Percentiles rank a stretch among this genome's conserved stretches.
These are phyloP conservation scores for Craseonycteris thonglongyai DNA, from an alignment of 2,113 vertebrate species.

Conservation along the genomic window DNA sequence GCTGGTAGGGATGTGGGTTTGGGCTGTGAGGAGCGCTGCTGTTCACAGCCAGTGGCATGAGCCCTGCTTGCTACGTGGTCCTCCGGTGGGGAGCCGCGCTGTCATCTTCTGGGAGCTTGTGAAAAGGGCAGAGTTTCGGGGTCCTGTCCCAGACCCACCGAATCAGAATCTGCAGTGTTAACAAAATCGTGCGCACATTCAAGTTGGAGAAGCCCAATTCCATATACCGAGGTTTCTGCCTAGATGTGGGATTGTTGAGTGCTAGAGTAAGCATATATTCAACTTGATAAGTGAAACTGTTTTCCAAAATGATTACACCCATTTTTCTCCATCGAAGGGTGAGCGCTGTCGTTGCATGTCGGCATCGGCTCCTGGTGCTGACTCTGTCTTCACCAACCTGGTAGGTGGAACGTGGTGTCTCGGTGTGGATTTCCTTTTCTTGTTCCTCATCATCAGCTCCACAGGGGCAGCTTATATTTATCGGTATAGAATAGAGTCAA, in stretches of 20 bases:
- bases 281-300: neutral
- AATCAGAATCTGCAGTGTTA: neutral
- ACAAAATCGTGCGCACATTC: rapidly evolving
- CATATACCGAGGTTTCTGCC: rapidly evolving
- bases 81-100: neutral
- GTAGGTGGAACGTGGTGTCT: neutral
- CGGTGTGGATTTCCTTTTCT: rapidly evolving
- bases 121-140: neutral
- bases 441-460: neutral
- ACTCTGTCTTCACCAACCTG: neutral
- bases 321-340: rapidly evolving
- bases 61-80: neutral
- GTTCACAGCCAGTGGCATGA: neutral
- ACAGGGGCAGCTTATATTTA: neutral
- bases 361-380: neutral
- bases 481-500: neutral
- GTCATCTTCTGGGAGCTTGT: neutral
- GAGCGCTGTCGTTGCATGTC: rapidly evolving
- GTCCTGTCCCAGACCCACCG: neutral
- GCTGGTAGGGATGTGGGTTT: neutral
- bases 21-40: neutral
- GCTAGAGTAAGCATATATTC: rapidly evolving
- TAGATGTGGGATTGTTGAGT: neutral
- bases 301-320: neutral
- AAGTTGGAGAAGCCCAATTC: too few relatives aligned